Base-by-base conservation (phyloP, 2,888 invertebrate species). In the Diloba caeruleocephala region DNA sequence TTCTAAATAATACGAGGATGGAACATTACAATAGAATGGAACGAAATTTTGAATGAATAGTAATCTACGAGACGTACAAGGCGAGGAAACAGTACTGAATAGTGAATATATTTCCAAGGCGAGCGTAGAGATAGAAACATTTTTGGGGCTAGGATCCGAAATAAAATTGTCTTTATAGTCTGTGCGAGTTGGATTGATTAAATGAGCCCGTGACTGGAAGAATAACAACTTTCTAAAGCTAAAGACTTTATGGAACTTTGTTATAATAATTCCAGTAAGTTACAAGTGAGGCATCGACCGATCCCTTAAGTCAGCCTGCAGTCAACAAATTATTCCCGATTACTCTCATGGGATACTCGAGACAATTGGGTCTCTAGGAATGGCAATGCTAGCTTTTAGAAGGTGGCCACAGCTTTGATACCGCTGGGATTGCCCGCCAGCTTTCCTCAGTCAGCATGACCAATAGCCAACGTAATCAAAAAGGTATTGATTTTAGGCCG, bases 281-380 rank as follows among this genome's bases (percentile, higher is more conserved):
- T 32, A 28, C 44, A 44, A 62, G 21, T 42, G 38, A 41, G 23
- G 41, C 63, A 41, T 55, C 19, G 12, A 32, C 29, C 64, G 57
- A 39, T 60, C 63, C 9, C 41, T 10, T 31, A 19, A 63, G 42
- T 26, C 12, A 19, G n/a, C n/a, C n/a, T n/a, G n/a, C n/a, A 34
- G 57, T 49, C 43, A 23, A 26, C 43, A 64, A 57, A 60, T 63
- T 49, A 60, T 57, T 60, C 57, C 26, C n/a, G 42, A 60, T 60
- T 60, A 15, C 10, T 49, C 64, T 19, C 50, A 1, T 0, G 64
- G 34, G 64, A 26, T 26, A 2, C 2, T 48, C 48, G 38, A 55
- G 41, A 10, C 17, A 49, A 64, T 60, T 49, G 49, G 34, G 10
- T 42, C 41, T 38, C n/a, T 29, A 12, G 42, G 23, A 15, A 32